Conservation (phyloP, 2,888 invertebrate species). For the Cheilosia soror region DNA sequence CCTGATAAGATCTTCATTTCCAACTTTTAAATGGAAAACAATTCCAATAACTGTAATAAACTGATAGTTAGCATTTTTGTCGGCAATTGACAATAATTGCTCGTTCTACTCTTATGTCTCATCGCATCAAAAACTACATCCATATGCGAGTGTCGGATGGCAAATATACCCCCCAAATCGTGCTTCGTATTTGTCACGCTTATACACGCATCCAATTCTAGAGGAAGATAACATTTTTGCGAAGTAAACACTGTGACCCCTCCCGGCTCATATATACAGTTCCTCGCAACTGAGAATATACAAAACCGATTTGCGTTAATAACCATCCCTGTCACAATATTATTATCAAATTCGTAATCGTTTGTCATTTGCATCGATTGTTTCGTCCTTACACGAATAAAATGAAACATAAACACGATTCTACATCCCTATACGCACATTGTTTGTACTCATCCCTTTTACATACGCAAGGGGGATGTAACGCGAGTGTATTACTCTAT, state of each 20-base stretch:
- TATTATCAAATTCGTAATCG: conserved; percentile 75
- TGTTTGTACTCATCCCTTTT: conserved; percentile 31
- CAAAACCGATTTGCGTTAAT: conserved; percentile 70
- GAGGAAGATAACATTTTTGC: conserved; percentile 46
- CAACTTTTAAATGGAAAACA: conserved; percentile 20
- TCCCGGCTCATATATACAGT: conserved; percentile 13
- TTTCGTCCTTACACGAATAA: conserved; percentile 68
- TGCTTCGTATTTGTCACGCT: conserved; percentile 55
- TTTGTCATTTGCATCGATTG: conserved; percentile 75
- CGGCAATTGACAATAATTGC: conserved; percentile 59
- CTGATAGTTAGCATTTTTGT: conserved; percentile 48
- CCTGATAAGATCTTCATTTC: neutral
- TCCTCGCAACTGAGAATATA: neutral
- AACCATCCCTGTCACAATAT: conserved; percentile 75
- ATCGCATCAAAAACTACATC: conserved; percentile 4
- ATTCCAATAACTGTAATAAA: conserved; percentile 45
- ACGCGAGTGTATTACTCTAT: neutral
- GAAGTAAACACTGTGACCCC: conserved; percentile 35
- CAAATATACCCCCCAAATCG: conserved; percentile 36
- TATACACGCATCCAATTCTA: conserved; percentile 41
- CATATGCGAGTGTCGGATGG: neutral
- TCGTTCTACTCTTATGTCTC: neutral
- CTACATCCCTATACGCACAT: conserved; percentile 55
- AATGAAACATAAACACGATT: conserved; percentile 69
- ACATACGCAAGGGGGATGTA: conserved; percentile 15